A percentile compares a stretch with the other conserved stretches of the same genome.
Evolutionary conservation across 2,113 vertebrate species (phyloP).

Genomic region (Mesembrinibis cayennensis): DNA sequence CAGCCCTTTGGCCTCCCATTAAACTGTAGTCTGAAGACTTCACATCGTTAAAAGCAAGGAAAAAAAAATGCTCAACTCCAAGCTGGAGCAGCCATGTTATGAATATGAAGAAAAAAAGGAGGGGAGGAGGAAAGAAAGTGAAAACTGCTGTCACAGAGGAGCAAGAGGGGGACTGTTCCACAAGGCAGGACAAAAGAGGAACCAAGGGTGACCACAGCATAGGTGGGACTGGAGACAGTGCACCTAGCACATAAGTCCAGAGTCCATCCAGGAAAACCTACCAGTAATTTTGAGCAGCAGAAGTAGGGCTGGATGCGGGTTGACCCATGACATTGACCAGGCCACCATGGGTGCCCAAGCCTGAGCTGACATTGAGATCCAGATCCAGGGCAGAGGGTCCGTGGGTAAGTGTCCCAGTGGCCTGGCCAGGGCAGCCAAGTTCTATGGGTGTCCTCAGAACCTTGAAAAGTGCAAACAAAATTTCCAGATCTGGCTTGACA

Average conservation of each 20-base stretch:
- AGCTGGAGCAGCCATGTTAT: not conserved
- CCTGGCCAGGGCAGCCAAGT: not conserved
- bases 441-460: not conserved
- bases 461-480: not conserved
- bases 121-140: not conserved
- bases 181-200: not conserved
- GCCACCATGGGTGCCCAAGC: not conserved
- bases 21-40: not conserved
- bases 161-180: not conserved
- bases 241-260: fast-evolving
- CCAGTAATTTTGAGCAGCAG: not conserved
- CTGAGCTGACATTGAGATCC: not conserved
- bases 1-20: conserved; percentile 27
- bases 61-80: not conserved
- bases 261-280: not conserved
- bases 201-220: not conserved
- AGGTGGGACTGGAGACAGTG: not conserved
- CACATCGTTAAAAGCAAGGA: not conserved
- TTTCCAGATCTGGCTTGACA: not conserved
- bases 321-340: not conserved
- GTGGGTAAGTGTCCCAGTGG: fast-evolving
- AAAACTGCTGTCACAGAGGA: not conserved
- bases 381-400: not conserved
- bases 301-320: fast-evolving
- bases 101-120: not conserved